Evolutionary conservation across 2,113 vertebrate genomes (phyloP).

Genomic region (Sterna hirundo): DNA sequence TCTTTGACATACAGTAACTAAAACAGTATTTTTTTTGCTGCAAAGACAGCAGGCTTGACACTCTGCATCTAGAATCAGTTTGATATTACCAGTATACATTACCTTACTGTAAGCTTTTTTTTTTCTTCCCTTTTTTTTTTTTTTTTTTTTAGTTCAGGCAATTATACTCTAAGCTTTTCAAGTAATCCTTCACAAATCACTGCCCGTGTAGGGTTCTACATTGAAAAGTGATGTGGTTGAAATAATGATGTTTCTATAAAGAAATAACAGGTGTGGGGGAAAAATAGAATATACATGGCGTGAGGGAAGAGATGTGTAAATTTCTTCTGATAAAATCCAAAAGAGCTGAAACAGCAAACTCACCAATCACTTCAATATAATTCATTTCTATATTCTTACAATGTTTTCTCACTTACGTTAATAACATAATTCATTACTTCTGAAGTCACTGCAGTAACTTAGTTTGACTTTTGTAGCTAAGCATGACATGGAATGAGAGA

Average conservation of each 20-base stretch:
- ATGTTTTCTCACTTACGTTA: background rate
- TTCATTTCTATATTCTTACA: background rate
- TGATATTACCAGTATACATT: constrained; percentile 50
- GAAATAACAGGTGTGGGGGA: constrained; percentile 16
- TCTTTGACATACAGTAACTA: constrained; percentile 61
- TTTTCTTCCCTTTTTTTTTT: too few species aligned
- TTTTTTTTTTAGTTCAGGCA: background rate
- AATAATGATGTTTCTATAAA: constrained; percentile 60
- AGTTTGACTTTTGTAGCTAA: background rate
- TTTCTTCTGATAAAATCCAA: constrained; percentile 23
- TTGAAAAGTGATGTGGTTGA: constrained; percentile 49
- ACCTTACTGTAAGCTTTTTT: constrained; percentile 9
- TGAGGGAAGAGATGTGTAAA: background rate
- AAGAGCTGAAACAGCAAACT: constrained; percentile 19
- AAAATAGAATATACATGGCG: background rate
- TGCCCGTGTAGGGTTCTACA: background rate
- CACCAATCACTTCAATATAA: background rate
- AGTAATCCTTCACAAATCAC: constrained; percentile 63
- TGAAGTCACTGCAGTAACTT: background rate
- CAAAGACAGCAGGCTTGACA: constrained; percentile 63
- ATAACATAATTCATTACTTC: background rate
- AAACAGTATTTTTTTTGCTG: constrained; percentile 51
- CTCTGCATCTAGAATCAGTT: constrained; percentile 56
- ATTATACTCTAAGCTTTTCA: background rate
- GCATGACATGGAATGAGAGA: background rate